Percentiles rank a stretch among this genome's conserved stretches.
Evolutionary conservation across 2,113 vertebrate species (phyloP).

Genomic region (Hipposideros armiger): DNA sequence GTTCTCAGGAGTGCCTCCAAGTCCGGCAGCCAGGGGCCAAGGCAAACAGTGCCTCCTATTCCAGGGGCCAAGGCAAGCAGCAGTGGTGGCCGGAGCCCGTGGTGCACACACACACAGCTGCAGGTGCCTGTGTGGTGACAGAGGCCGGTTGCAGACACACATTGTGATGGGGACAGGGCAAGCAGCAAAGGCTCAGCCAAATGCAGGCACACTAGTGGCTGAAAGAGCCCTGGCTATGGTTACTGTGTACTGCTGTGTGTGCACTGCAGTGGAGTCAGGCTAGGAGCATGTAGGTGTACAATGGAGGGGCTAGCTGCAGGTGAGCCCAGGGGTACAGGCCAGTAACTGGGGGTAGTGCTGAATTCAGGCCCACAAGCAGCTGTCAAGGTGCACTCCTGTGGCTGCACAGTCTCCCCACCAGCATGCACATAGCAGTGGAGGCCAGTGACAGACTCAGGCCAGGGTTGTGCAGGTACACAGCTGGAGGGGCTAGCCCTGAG

Average conservation of each 20-base stretch:
- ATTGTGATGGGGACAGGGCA: background rate
- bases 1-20: background rate
- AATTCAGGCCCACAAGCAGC: background rate
- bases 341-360: background rate
- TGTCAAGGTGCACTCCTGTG: background rate
- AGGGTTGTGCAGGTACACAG: background rate
- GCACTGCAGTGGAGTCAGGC: background rate
- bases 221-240: background rate
- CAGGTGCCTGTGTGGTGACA: background rate
- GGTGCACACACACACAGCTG: background rate
- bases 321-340: background rate
- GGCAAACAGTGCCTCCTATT: too few species aligned
- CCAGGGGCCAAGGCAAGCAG: background rate
- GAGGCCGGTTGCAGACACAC: background rate
- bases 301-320: background rate
- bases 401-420: background rate
- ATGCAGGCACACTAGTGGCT: background rate
- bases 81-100: background rate
- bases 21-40: background rate
- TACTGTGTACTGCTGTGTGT: too few species aligned
- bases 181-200: background rate
- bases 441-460: background rate
- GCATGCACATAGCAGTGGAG: background rate
- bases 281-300: background rate
- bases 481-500: background rate